These are phyloP conservation scores for Aphis craccivora DNA, from an alignment of 1,140 invertebrate species.

Conservation along the genomic window DNA sequence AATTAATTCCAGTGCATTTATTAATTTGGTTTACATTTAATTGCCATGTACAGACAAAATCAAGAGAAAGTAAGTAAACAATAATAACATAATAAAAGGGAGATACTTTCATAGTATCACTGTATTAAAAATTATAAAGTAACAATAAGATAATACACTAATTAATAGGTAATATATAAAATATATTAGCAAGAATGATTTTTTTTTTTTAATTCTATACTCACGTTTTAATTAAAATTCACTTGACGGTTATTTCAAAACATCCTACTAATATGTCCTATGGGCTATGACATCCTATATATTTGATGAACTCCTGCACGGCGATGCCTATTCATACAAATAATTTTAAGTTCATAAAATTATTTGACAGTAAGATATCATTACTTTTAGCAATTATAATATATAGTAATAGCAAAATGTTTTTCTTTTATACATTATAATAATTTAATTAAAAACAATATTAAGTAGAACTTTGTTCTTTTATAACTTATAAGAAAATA, in stretches of 20 bases:
- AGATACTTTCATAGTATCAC: background rate
- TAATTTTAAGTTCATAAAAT: too few relatives aligned
- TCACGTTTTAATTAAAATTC: background rate
- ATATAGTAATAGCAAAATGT: too few relatives aligned
- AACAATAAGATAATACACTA: background rate
- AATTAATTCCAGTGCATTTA: background rate
- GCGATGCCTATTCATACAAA: too few relatives aligned
- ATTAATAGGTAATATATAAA: background rate
- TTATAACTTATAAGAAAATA: too few relatives aligned
- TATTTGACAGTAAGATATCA: too few relatives aligned
- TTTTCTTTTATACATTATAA: too few relatives aligned
- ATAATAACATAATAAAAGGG: background rate
- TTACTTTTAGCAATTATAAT: too few relatives aligned
- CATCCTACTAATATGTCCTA: background rate
- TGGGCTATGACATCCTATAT: background rate
- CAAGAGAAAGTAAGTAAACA: constrained; percentile 23
- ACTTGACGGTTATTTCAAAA: background rate
- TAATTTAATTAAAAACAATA: too few relatives aligned
- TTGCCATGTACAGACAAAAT: background rate
- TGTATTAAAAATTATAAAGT: background rate
- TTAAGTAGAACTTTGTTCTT: too few relatives aligned
- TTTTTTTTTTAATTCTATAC: background rate
- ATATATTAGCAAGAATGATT: background rate
- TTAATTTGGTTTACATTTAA: constrained; percentile 7
- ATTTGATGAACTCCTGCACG: background rate